These are phyloP conservation scores for Lochmaea crataegi DNA, from an alignment of 2,888 invertebrate genomes.

Conservation along the genomic window DNA sequence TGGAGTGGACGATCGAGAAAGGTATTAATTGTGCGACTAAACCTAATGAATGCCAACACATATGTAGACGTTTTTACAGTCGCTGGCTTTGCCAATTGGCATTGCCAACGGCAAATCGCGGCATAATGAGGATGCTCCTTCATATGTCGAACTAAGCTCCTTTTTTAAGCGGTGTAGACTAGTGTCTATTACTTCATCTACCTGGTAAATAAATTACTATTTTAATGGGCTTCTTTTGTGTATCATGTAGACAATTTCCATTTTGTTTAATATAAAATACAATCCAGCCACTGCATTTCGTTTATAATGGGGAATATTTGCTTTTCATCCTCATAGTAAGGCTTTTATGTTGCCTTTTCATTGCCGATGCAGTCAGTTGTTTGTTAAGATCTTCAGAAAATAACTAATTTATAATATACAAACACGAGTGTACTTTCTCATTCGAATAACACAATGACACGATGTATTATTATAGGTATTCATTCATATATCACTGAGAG, in stretches of 20 bases:
- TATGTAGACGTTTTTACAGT: too few relatives aligned
- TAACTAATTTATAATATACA: slow-evolving; percentile 4
- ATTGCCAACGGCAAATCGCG: too few relatives aligned
- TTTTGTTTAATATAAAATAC: background rate
- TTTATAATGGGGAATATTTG: background rate
- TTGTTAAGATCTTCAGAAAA: slow-evolving; percentile 1
- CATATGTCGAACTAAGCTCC: too few relatives aligned
- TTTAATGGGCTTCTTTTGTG: background rate
- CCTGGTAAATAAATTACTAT: background rate
- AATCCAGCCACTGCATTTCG: background rate
- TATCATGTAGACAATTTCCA: background rate
- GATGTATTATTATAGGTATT: background rate
- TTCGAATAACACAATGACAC: too few relatives aligned
- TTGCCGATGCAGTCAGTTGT: background rate
- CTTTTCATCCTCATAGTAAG: background rate
- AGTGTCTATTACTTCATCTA: too few relatives aligned
- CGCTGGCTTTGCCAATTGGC: too few relatives aligned
- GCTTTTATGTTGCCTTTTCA: background rate
- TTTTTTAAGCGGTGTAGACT: too few relatives aligned
- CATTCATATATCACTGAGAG: background rate
- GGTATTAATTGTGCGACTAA: too few relatives aligned
- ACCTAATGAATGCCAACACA: too few relatives aligned
- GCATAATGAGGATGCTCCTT: too few relatives aligned
- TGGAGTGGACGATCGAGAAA: too few relatives aligned
- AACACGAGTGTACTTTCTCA: background rate